phyloP scores from a whole-genome alignment of 92 coral and sea anemone genomes.

The Porites divaricata region DNA sequence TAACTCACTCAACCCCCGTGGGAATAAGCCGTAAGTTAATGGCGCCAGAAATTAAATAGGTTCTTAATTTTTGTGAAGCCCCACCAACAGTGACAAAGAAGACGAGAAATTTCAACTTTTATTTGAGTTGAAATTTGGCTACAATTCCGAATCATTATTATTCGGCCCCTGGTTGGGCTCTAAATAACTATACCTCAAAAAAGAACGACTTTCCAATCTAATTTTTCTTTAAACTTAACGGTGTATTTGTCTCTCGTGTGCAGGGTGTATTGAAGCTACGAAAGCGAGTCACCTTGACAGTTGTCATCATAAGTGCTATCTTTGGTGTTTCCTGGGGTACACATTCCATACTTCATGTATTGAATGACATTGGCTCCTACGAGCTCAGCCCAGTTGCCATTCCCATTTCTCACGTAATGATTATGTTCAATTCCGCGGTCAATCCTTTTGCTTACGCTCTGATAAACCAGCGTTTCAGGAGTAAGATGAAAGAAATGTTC shows the following conservation, averaged over 20 bases:
- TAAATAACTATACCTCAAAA: neutral
- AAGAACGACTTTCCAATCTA: neutral
- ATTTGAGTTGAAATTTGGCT: too few relatives aligned
- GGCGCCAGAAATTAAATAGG: too few relatives aligned
- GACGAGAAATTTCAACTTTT: too few relatives aligned
- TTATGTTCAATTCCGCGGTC: slow-evolving; percentile 23
- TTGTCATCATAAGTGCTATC: slow-evolving; percentile 12
- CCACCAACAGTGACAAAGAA: too few relatives aligned
- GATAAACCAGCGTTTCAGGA: slow-evolving; percentile 6
- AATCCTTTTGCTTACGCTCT: slow-evolving; percentile 25
- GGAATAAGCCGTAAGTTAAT: too few relatives aligned
- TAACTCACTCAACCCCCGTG: too few relatives aligned
- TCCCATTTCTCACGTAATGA: neutral
- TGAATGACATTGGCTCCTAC: neutral
- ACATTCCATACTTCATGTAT: neutral
- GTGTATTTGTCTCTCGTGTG: neutral
- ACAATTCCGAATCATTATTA: too few relatives aligned
- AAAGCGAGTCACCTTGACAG: slow-evolving; percentile 24
- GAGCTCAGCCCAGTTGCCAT: neutral
- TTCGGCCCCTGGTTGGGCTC: neutral
- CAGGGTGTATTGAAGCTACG: slow-evolving; percentile 21
- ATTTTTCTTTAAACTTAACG: neutral
- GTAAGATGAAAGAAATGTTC: neutral
- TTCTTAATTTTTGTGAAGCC: too few relatives aligned
- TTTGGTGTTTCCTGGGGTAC: slow-evolving; percentile 1